Percentiles rank a stretch among this genome's conserved stretches.
phyloP scores from a whole-genome alignment of 92 coral and sea anemone genomes.

The Zoanthus gigantus region DNA sequence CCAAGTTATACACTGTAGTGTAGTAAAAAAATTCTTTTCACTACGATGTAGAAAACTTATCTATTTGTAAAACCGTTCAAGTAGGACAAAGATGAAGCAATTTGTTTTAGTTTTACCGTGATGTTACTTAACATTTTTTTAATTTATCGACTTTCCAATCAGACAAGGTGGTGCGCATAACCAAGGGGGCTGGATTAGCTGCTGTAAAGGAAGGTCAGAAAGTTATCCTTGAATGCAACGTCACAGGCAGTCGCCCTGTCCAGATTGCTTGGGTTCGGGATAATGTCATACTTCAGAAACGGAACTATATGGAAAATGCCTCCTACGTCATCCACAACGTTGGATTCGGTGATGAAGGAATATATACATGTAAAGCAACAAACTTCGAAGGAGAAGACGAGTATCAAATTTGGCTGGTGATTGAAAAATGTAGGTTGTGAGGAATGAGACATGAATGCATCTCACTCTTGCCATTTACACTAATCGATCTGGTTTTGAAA shows the following conservation, averaged over 20 bases:
- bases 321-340: slow-evolving; percentile 15
- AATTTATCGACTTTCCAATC: neutral
- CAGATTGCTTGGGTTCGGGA: neutral
- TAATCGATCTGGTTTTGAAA: too few species aligned
- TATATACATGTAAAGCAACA: slow-evolving; percentile 24
- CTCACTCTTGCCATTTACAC: too few species aligned
- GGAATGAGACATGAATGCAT: too few species aligned
- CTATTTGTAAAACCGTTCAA: too few species aligned
- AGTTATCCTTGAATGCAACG: slow-evolving; percentile 11
- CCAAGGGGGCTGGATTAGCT: neutral
- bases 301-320: neutral
- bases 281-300: neutral
- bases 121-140: too few species aligned
- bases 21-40: too few species aligned
- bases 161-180: slow-evolving; percentile 2
- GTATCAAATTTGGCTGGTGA: neutral
- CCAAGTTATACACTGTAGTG: too few species aligned
- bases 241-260: slow-evolving; percentile 5
- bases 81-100: too few species aligned
- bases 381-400: neutral
- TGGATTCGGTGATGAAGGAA: slow-evolving; percentile 1
- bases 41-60: too few species aligned
- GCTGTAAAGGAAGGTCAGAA: slow-evolving; percentile 5
- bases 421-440: slow-evolving; percentile 6
- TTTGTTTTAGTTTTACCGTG: neutral